Base-by-base conservation (phyloP, 2,113 vertebrate genomes). In the Scomber colias region DNA sequence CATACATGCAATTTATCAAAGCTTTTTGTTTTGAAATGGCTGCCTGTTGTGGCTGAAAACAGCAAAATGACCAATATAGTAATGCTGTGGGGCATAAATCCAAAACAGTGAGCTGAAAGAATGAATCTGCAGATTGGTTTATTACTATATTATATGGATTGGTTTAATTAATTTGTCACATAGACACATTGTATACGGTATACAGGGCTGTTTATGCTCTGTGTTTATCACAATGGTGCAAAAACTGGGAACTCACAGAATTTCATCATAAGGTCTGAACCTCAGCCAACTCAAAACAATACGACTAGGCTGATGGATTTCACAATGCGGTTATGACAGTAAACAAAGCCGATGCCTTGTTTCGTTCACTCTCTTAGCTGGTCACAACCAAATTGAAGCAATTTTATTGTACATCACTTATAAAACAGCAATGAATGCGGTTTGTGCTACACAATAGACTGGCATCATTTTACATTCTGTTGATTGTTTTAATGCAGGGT, bases 371-470 rank as follows among this genome's bases (percentile, higher is more conserved):
- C 44, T 44, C 64, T 72, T 57, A 13, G 11, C 71, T 83, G 78
- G 82, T 86, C 60, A 27, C 40, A 50, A 68, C 53, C 75, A 87
- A 82, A 53, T 82, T 79, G 84, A 88, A 82, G 80, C 69, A 73
- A 86, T 87, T 92, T 77, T 14, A 84, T 77, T 60, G 84, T 5
- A 46, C 11, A 82, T 30, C 61, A 61, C 76, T 55, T 81, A 19
- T 61, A 35, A 71, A 85, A 85, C 54, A 54, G 19, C 11, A 44
- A 51, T 53, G 50, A 68, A 61, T 84, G 80, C 21, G 68, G 71
- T 83, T 60, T 84, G 21, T 62, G 49, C 76, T 50, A 51, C 82
- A 83, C 67, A 82, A 84, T 49, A 55, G 30, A 27, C 71, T 74
- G 64, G 68, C 60, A 73, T 35, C 11, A 17, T 83, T 73, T 74